phyloP scores from a whole-genome alignment of 2,113 vertebrate species.

The Cavia aperea region DNA sequence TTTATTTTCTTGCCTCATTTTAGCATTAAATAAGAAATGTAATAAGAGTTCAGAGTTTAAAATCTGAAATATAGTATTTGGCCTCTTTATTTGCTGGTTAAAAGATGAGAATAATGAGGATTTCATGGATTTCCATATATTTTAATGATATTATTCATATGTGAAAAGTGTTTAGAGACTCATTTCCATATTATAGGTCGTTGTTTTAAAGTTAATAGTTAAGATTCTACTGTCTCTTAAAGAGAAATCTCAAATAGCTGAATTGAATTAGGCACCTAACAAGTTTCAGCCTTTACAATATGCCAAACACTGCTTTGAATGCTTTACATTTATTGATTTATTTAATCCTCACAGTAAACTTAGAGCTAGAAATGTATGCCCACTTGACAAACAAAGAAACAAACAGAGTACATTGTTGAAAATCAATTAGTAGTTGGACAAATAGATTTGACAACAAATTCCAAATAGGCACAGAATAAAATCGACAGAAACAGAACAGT shows the following conservation, averaged over 20 bases:
- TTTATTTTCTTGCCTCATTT: slow-evolving; percentile 53
- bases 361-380: background rate
- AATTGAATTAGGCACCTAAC: background rate
- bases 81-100: background rate
- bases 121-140: slow-evolving; percentile 16
- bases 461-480: background rate
- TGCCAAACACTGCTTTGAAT: background rate
- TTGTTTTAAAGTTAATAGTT: slow-evolving; percentile 23
- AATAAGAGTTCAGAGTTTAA: slow-evolving; percentile 23
- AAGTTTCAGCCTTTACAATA: background rate
- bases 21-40: slow-evolving; percentile 53
- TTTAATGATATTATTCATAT: slow-evolving; percentile 14
- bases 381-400: background rate
- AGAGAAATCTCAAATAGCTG: background rate
- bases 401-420: background rate
- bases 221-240: background rate
- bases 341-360: background rate
- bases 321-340: background rate
- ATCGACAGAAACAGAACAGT: background rate
- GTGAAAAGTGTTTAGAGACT: slow-evolving; percentile 19
- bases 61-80: slow-evolving; percentile 38
- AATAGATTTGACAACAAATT: background rate
- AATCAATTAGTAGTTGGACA: background rate
- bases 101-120: slow-evolving; percentile 34
- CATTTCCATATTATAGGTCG: background rate